Percentiles rank a stretch among this genome's conserved stretches.
Conservation (phyloP, 2,888 invertebrate species). For the Epinotia bilunana region DNA sequence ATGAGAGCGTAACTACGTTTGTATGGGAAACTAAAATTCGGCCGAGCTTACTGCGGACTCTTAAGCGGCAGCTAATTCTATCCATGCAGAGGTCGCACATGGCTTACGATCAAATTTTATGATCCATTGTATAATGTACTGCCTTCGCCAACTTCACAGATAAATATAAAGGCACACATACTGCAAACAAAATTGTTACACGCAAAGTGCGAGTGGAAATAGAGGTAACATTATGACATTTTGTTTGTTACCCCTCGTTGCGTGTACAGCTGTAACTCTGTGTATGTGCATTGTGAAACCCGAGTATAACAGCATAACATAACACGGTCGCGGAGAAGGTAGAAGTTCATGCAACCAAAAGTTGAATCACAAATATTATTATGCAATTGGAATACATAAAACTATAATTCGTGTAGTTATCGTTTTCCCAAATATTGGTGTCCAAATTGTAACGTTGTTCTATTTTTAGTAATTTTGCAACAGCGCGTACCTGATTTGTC, state of each 20-base stretch:
- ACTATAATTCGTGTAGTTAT: constrained; percentile 23
- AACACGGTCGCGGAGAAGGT: constrained; percentile 61
- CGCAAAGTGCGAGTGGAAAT: constrained; percentile 19
- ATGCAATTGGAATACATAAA: constrained; percentile 30
- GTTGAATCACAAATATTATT: constrained; percentile 35
- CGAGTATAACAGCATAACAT: constrained; percentile 63
- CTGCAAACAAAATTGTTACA: constrained; percentile 35
- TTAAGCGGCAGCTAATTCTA: constrained; percentile 22
- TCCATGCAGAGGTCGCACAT: constrained; percentile 47
- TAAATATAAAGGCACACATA: constrained; percentile 27
- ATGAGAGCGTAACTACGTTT: no score
- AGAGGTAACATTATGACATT: constrained; percentile 38
- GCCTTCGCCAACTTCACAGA: constrained; percentile 23
- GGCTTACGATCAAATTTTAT: constrained; percentile 44
- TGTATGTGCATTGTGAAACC: constrained; percentile 60
- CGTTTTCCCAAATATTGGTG: constrained; percentile 21
- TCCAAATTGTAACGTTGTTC: constrained; percentile 1
- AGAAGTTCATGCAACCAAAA: constrained; percentile 53
- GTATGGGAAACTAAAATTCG: no score
- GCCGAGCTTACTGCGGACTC: no score
- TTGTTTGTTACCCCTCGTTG: constrained; percentile 29
- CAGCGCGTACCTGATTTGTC: constrained; percentile 1
- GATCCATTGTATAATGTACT: constrained; percentile 59
- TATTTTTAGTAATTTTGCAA: constrained; percentile 20
- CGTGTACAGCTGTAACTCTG: constrained; percentile 41